A percentile compares a stretch with the other conserved stretches of the same genome.
phyloP scores from a whole-genome alignment of 2,888 invertebrate species.

The Chrysolina americana region DNA sequence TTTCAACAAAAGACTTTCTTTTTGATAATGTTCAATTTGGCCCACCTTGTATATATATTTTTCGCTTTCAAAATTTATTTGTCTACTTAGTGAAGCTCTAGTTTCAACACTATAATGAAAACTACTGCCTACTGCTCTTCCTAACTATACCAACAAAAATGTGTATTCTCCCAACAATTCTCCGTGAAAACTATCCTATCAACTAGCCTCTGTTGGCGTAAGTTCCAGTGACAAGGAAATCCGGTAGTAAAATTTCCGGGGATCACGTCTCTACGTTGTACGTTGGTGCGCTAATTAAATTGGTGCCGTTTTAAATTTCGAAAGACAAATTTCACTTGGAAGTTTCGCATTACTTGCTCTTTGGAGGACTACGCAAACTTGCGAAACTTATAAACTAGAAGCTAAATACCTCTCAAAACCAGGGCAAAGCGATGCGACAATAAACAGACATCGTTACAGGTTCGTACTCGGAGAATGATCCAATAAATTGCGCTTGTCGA shows the following conservation, averaged over 20 bases:
- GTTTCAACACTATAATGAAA: too few relatives aligned
- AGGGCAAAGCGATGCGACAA: conserved; percentile 18
- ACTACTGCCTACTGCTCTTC: too few relatives aligned
- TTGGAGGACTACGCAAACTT: conserved; percentile 8
- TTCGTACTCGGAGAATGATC: not conserved
- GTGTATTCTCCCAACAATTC: not conserved
- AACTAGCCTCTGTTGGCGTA: not conserved
- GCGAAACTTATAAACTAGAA: conserved; percentile 13
- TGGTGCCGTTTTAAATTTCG: conserved; percentile 18
- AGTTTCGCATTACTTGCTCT: conserved; percentile 10
- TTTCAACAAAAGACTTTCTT: too few relatives aligned
- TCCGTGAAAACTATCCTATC: not conserved
- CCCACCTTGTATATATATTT: too few relatives aligned
- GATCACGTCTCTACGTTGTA: not conserved
- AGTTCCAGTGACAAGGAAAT: conserved; percentile 17
- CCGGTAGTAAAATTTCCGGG: conserved; percentile 12
- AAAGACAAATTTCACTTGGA: conserved; percentile 14
- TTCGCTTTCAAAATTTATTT: too few relatives aligned
- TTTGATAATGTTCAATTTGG: too few relatives aligned
- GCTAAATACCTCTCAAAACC: conserved; percentile 18
- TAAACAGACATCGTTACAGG: not conserved
- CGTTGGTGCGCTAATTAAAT: conserved; percentile 13
- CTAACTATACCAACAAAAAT: too few relatives aligned
- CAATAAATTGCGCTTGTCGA: not conserved
- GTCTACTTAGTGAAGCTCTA: too few relatives aligned